Conservation (phyloP, 2,888 invertebrate genomes). For the Strigamia transsilvanica region DNA sequence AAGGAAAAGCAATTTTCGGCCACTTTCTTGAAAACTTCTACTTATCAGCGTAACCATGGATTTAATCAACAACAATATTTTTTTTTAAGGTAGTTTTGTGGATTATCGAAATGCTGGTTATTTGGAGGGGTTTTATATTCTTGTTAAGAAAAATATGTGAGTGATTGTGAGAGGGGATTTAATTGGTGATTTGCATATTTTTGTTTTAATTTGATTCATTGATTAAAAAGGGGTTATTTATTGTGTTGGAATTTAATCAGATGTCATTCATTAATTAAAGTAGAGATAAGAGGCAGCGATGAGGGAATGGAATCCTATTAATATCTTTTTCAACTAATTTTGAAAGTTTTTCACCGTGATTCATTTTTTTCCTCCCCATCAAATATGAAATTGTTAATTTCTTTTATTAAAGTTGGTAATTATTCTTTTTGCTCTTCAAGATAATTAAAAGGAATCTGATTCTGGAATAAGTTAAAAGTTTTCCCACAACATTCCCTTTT, state of each 20-base stretch:
- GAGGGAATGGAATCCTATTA: constrained; percentile 32
- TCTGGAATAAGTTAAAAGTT: constrained; percentile 23
- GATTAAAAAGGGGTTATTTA: constrained; percentile 32
- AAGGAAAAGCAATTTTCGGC: too few species aligned
- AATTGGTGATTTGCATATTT: constrained; percentile 34
- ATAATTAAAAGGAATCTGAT: neutral
- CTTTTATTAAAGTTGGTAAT: neutral
- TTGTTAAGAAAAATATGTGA: neutral
- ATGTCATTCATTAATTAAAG: constrained; percentile 40
- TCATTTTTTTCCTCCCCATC: neutral
- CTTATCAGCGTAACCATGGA: too few species aligned
- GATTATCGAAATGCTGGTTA: neutral
- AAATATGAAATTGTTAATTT: neutral
- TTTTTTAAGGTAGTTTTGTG: too few species aligned
- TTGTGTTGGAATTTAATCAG: constrained; percentile 43
- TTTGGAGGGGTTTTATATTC: neutral
- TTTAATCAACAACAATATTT: too few species aligned
- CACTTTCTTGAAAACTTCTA: too few species aligned
- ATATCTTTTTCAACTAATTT: constrained; percentile 9
- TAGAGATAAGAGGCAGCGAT: neutral
- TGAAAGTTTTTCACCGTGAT: neutral
- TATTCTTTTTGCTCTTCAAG: neutral
- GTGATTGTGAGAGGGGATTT: neutral
- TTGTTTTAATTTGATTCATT: constrained; percentile 14
- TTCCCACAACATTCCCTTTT: neutral